A percentile compares a stretch with the other conserved stretches of the same genome.
Evolutionary conservation across 2,113 vertebrate species (phyloP).

Genomic region (Apteryx owenii): DNA sequence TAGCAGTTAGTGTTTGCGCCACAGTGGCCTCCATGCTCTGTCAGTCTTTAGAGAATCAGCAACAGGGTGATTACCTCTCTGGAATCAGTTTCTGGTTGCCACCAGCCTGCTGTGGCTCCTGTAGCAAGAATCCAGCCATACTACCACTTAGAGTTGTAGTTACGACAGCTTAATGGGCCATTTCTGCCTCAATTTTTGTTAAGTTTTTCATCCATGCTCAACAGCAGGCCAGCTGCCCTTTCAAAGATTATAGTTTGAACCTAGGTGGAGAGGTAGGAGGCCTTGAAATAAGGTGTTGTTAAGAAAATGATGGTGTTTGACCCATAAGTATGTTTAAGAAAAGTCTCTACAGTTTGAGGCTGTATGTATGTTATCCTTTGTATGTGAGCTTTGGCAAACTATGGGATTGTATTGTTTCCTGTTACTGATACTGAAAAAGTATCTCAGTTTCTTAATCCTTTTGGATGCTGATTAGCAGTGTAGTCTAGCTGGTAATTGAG

Average conservation of each 20-base stretch:
- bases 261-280: not conserved
- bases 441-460: not conserved
- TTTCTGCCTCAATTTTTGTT: not conserved
- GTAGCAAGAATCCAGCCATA: not conserved
- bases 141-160: not conserved
- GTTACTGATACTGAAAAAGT: not conserved
- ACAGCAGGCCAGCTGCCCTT: not conserved
- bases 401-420: not conserved
- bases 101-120: not conserved
- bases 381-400: not conserved
- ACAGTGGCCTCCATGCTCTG: not conserved
- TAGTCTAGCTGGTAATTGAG: not conserved
- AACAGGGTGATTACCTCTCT: not conserved
- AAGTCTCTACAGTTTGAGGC: not conserved
- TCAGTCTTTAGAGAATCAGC: not conserved
- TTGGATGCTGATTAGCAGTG: not conserved
- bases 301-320: not conserved
- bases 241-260: not conserved
- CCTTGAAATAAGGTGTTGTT: not conserved
- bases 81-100: not conserved
- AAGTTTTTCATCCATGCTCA: not conserved
- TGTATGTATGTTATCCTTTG: not conserved
- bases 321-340: not conserved
- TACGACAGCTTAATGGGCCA: not conserved
- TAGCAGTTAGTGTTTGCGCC: not conserved